These are phyloP conservation scores for Artibeus lituratus DNA, from an alignment of 2,797 vertebrate genomes.

Conservation along the genomic window DNA sequence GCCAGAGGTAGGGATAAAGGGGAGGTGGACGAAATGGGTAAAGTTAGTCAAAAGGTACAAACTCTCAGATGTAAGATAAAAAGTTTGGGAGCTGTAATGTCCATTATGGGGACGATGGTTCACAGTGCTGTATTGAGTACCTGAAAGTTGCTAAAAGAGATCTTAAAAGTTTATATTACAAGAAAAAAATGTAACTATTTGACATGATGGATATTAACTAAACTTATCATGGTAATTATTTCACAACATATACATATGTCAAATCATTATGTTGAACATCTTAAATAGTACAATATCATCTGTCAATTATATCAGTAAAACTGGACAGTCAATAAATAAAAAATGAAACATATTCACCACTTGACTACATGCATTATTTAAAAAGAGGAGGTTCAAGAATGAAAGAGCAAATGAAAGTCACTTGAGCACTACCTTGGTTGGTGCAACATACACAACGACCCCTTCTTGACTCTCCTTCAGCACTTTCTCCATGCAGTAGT, in stretches of 20 bases:
- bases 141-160: not conserved
- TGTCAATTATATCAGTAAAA: not conserved
- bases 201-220: not conserved
- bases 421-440: slow-evolving; percentile 79
- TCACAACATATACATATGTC: not conserved
- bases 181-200: not conserved
- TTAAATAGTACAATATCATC: not conserved
- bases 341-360: not conserved
- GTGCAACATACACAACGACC: slow-evolving; percentile 81
- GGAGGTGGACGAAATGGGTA: not conserved
- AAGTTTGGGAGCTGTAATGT: not conserved
- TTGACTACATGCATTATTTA: not conserved
- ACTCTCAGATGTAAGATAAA: not conserved
- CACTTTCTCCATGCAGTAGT: slow-evolving; percentile 84
- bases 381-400: not conserved
- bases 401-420: not conserved
- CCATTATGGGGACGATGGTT: not conserved
- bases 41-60: not conserved
- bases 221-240: not conserved
- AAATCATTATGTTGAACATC: not conserved
- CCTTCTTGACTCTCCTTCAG: slow-evolving; percentile 76
- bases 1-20: too few relatives aligned
- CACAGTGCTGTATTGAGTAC: not conserved
- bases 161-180: not conserved
- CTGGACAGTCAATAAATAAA: not conserved